These are phyloP conservation scores for Ypsolopha scabrella DNA, from an alignment of 2,888 invertebrate genomes.

Conservation along the genomic window DNA sequence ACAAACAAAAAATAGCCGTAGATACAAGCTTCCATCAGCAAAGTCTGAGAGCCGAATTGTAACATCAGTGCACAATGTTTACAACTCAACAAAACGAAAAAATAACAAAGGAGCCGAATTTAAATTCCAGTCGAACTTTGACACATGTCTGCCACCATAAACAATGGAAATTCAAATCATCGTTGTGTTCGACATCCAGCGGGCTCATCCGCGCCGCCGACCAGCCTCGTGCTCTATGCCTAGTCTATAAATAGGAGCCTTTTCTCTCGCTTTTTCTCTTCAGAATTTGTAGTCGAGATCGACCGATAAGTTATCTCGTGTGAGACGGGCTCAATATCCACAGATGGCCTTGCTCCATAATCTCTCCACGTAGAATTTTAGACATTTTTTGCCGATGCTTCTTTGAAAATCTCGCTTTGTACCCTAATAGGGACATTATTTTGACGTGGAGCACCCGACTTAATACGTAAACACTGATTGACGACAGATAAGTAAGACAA, in stretches of 20 bases:
- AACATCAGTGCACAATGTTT: slow-evolving; percentile 67
- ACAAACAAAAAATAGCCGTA: slow-evolving; percentile 54
- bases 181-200: slow-evolving; percentile 41
- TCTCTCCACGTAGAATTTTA: slow-evolving; percentile 56
- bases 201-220: slow-evolving; percentile 20
- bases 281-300: slow-evolving; percentile 63
- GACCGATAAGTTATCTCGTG: slow-evolving; percentile 62
- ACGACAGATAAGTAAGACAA: slow-evolving; percentile 64
- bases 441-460: slow-evolving; percentile 59
- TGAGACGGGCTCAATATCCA: slow-evolving; percentile 68
- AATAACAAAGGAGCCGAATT: slow-evolving; percentile 69
- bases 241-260: slow-evolving; percentile 65
- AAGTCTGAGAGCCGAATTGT: slow-evolving; percentile 61
- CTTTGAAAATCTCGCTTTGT: slow-evolving; percentile 63
- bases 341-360: slow-evolving; percentile 67
- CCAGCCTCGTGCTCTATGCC: slow-evolving; percentile 43
- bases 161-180: slow-evolving; percentile 70
- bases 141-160: slow-evolving; percentile 72
- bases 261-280: slow-evolving; percentile 66
- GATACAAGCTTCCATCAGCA: slow-evolving; percentile 52
- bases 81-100: slow-evolving; percentile 64
- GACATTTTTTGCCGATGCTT: slow-evolving; percentile 58
- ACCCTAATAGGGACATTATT: slow-evolving; percentile 68
- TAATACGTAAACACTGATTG: slow-evolving; percentile 67
- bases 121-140: slow-evolving; percentile 70